Conservation (phyloP, 2,888 invertebrate genomes). For the Actias luna region DNA sequence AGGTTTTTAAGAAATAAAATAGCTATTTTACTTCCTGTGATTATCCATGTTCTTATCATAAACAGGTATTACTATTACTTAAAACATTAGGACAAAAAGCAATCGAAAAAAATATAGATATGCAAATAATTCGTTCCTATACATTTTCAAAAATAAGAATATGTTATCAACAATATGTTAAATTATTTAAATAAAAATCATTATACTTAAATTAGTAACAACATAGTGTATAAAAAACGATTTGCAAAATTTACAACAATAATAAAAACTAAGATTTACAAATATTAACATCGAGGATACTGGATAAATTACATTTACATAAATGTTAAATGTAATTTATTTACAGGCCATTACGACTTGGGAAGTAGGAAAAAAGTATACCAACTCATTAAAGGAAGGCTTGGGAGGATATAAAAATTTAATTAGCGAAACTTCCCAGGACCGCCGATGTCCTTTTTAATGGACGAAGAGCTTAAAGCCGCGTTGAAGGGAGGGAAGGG, state of each 20-base stretch:
- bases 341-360: slow-evolving; percentile 27
- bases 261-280: slow-evolving; percentile 8
- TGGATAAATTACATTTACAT: slow-evolving; percentile 31
- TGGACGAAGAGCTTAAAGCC: slow-evolving; percentile 62
- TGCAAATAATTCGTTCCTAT: too few relatives aligned
- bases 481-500: slow-evolving; percentile 26
- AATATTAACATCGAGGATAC: not conserved
- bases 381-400: slow-evolving; percentile 41
- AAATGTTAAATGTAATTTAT: slow-evolving; percentile 28
- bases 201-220: not conserved
- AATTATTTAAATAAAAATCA: not conserved
- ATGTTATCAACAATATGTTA: not conserved
- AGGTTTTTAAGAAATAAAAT: too few relatives aligned
- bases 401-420: slow-evolving; percentile 58
- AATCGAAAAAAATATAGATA: too few relatives aligned
- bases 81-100: too few relatives aligned
- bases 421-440: slow-evolving; percentile 61
- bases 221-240: slow-evolving; percentile 3
- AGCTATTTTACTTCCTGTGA: too few relatives aligned
- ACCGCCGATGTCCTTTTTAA: slow-evolving; percentile 40
- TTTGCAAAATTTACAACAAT: slow-evolving; percentile 18
- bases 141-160: too few relatives aligned
- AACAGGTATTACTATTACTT: too few relatives aligned
- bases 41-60: too few relatives aligned
- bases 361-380: slow-evolving; percentile 35